These are phyloP conservation scores for Mugil cephalus DNA, from an alignment of 2,113 vertebrate species.

Conservation along the genomic window DNA sequence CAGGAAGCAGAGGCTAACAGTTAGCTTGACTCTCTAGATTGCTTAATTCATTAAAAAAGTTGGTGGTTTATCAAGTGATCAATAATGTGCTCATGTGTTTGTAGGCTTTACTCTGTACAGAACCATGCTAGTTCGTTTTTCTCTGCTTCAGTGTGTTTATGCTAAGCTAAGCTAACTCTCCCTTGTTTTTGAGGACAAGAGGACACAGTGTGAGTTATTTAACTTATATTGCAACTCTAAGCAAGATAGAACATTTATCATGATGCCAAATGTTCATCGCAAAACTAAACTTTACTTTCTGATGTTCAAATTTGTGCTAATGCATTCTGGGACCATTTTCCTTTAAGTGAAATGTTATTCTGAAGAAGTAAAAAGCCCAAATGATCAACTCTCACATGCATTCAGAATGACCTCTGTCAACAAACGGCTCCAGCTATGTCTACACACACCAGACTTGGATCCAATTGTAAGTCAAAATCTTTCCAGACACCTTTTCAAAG, in stretches of 20 bases:
- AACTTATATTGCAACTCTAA: neutral
- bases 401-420: slow-evolving; percentile 46
- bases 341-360: too few species aligned
- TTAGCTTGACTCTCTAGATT: neutral
- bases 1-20: neutral
- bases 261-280: too few species aligned
- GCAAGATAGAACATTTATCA: too few species aligned
- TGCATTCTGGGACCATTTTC: too few species aligned
- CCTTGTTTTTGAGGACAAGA: too few species aligned
- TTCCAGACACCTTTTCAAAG: slow-evolving; percentile 17
- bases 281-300: too few species aligned
- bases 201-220: neutral
- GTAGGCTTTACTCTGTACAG: neutral
- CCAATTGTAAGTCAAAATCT: slow-evolving; percentile 23
- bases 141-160: neutral
- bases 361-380: too few species aligned
- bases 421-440: slow-evolving; percentile 40
- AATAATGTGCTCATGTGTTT: neutral
- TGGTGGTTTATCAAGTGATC: too few species aligned
- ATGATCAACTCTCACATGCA: too few species aligned
- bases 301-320: too few species aligned
- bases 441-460: slow-evolving; percentile 55
- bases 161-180: slow-evolving; percentile 23
- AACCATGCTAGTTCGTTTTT: neutral
- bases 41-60: too few species aligned